Evolutionary conservation across 2,797 vertebrate species (phyloP), one percentile per base, ranked within the genome.

Genomic region (Lithobates pipiens): DNA sequence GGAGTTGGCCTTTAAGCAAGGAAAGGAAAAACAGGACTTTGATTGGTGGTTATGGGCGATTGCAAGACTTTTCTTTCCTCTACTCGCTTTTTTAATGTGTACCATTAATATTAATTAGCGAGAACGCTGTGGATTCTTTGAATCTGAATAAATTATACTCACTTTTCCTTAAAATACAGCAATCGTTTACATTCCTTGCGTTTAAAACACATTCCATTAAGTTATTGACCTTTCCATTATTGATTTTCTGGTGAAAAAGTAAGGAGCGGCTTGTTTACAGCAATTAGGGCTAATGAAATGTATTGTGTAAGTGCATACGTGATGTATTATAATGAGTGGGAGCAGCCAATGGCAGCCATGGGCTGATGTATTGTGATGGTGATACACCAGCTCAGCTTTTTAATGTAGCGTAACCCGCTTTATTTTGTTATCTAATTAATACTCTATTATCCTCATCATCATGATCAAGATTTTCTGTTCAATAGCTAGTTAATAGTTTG

Each of bases 161-260:
- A 21, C 67, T 25, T 83, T 73, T 5, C 27, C 29, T 79, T 77
- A 77, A 86, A 83, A 67, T 78, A 78, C 68, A 54, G 69, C 85
- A 73, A 87, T 83, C 81, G 32, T 32, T 75, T 65, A 16, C 61
- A n/a, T 73, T 65, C 16, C 67, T 67, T 70, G n/a, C 44, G 10
- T 77, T 21, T 54, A 27, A 82, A 67, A 46, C 50, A 67, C 85
- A 34, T 77, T 57, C 85, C 85, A 86, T 86, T 86, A 86, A 50
- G 79, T 72, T 82, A 86, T 86, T 82, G 85, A 82, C 79, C 54
- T 61, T 54, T 82, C 68, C 73, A 73, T 77, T 86, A 86, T 86
- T 77, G 85, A 86, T 46, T 63, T 77, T 77, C 82, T 68, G 3
- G 71, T 36, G 68, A 32, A 76, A 76, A 81, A 86, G 73, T 71